These are phyloP conservation scores for Lepus oiostolus DNA, from an alignment of 2,797 vertebrate species.

Conservation along the genomic window DNA sequence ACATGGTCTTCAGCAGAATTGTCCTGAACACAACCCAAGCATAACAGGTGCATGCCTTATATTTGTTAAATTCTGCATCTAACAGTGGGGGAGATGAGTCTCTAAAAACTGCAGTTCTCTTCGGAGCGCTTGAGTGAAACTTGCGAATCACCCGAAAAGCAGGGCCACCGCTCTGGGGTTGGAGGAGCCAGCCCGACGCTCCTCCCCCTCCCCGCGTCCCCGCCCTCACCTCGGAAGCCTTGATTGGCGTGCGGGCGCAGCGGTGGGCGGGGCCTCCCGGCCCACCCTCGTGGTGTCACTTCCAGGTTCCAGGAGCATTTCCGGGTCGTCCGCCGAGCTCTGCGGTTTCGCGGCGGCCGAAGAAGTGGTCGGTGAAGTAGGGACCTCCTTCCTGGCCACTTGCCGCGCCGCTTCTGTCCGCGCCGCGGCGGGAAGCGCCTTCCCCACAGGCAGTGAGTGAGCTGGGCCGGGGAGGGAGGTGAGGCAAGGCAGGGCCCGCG, in stretches of 20 bases:
- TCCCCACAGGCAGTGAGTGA: slow-evolving; percentile 64
- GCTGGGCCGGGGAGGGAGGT: not conserved
- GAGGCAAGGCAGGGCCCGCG: not conserved
- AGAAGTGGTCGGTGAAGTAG: not conserved
- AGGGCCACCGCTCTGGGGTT: accelerated
- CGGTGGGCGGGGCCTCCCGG: not conserved
- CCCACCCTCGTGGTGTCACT: not conserved
- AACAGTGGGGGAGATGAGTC: not conserved
- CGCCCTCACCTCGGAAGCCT: no score
- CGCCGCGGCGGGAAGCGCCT: slow-evolving; percentile 50
- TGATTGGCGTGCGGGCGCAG: not conserved
- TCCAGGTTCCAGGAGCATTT: slow-evolving; percentile 71
- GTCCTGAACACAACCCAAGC: not conserved
- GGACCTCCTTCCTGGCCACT: not conserved
- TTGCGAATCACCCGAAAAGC: not conserved
- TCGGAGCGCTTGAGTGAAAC: not conserved
- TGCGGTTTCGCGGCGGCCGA: not conserved
- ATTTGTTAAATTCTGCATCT: not conserved
- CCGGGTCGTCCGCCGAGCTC: slow-evolving; percentile 56
- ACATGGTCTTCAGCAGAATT: not conserved
- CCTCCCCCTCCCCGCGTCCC: not conserved
- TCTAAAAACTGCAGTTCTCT: not conserved
- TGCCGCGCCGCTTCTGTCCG: not conserved
- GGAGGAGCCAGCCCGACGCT: not conserved
- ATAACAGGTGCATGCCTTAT: not conserved